Percentiles rank a stretch among this genome's conserved stretches.
phyloP scores from a whole-genome alignment of 2,888 invertebrate species.

The Bimastos eiseni region DNA sequence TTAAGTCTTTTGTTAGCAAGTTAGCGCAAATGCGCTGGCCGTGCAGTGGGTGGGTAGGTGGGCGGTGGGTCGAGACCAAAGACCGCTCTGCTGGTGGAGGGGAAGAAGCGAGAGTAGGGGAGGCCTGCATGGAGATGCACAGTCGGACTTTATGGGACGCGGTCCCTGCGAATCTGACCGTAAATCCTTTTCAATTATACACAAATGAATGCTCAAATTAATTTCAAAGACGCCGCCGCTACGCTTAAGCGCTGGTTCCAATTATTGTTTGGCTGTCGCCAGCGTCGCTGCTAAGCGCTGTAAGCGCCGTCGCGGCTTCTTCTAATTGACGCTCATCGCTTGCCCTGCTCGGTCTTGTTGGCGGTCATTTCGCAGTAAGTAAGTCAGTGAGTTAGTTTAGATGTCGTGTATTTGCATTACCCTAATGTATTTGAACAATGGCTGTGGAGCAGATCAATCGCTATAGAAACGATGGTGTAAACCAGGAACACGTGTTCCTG shows the following conservation, averaged over 20 bases:
- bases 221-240: neutral
- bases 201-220: constrained; percentile 13
- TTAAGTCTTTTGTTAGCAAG: neutral
- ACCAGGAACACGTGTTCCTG: neutral
- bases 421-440: neutral
- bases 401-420: neutral
- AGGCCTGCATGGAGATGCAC: neutral
- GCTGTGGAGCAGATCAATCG: neutral
- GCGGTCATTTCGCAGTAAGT: neutral
- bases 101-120: neutral
- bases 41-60: neutral
- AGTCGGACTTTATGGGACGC: neutral
- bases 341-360: neutral
- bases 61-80: neutral
- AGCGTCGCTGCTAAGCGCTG: neutral
- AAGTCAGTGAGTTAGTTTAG: neutral
- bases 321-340: neutral
- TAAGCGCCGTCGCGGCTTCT: neutral
- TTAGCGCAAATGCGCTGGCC: neutral
- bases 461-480: neutral
- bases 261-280: neutral
- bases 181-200: constrained; percentile 6
- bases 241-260: neutral
- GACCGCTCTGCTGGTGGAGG: neutral
- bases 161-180: neutral